These are phyloP conservation scores for Ptilodon capucinus DNA, from an alignment of 2,888 invertebrate species.

Conservation along the genomic window DNA sequence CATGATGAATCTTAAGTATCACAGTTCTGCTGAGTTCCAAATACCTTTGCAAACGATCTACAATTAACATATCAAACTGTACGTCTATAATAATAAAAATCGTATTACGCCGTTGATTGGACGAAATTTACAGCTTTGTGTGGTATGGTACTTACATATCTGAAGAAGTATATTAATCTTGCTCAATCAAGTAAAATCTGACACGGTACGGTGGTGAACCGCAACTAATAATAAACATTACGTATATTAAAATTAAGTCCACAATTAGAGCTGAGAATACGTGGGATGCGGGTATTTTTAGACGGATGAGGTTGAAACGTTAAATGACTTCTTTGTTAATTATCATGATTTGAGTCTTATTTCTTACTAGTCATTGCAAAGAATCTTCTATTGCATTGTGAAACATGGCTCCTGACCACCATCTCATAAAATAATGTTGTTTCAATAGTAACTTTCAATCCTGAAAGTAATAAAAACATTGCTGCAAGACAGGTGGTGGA, in stretches of 20 bases:
- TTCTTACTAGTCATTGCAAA: background rate
- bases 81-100: background rate
- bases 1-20: no score
- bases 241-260: slow-evolving; percentile 31
- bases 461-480: no score
- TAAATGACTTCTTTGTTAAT: background rate
- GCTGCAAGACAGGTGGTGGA: no score
- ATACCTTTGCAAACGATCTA: background rate
- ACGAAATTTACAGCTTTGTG: background rate
- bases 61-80: background rate
- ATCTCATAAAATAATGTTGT: no score
- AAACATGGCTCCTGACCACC: no score
- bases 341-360: background rate
- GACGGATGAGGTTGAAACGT: slow-evolving; percentile 10
- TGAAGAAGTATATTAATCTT: slow-evolving; percentile 3
- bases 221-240: slow-evolving; percentile 21
- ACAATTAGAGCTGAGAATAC: slow-evolving; percentile 41
- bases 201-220: slow-evolving; percentile 17
- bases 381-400: no score
- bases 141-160: background rate
- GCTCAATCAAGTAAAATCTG: slow-evolving; percentile 22
- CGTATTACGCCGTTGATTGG: background rate
- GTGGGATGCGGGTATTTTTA: slow-evolving; percentile 49
- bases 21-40: no score
- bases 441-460: no score